Evolutionary conservation across 2,113 vertebrate genomes (phyloP), one percentile per base, ranked within the genome.

Genomic region (Solea solea): DNA sequence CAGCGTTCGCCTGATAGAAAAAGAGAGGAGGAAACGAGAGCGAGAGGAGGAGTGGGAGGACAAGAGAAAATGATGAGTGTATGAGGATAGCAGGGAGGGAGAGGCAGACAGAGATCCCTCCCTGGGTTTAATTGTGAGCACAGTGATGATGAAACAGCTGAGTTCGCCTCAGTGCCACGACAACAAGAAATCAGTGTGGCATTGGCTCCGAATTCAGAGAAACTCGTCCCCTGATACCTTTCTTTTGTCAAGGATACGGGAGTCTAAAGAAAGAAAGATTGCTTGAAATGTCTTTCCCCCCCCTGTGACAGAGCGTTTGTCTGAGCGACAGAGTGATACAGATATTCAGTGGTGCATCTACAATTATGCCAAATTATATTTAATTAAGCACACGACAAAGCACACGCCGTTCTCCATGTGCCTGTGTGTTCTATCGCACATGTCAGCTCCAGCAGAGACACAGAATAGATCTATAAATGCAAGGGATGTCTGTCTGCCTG

Each of bases 1-100:
- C 95, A 95, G 91, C 49, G 69, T 84, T 64, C 41, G 79, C 73
- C 72, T 80, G 74, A 69, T 69, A 80, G 66, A 80, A 80, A 21
- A 72, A 63, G 69, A 74, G 76, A 82, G 49, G 60, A 71, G 68
- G 76, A 50, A 54, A 62, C 41, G 25, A n/a, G 76, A 57, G 46
- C 27, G 65, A 54, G 48, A 55, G 72, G 51, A 61, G 49, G 85
- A 78, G 56, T 77, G 73, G 25, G 86, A 82, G 56, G 64, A 59
- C 8, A 64, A 61, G 66, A 66, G 80, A 72, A 11, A 59, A 76
- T 49, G 65, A 75, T 67, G 80, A 76, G 63, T 34, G 61, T 56
- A 54, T 56, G 75, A 80, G 71, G 68, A 64, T 8, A 34, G 53
- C 61, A 63, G 74, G 70, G 58, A 77, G 59, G 68, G 58, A 81